Base-by-base conservation (phyloP, 2,888 invertebrate genomes). In the Vanessa cardui region DNA sequence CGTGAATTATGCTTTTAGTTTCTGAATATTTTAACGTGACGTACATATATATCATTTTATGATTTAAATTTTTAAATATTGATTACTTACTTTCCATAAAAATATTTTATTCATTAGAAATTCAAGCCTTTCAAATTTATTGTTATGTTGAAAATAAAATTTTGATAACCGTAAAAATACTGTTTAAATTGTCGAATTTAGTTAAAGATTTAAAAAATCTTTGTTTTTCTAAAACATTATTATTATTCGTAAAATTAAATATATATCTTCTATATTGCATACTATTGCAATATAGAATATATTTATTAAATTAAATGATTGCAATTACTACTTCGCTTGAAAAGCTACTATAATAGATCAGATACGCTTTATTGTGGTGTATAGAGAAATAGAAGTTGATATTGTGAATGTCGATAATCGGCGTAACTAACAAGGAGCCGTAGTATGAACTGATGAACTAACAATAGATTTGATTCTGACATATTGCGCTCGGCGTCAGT, bases 401-500 rank as follows among this genome's bases (percentile, higher is more conserved):
- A 39, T 21, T 58, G 21, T 46, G 20, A 60, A 54, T 16, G 62
- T 45, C 61, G 61, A 66, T 70, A 70, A 69, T 69, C 61, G 61
- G 49, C 60, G 45, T 62, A 62, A 54, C 46, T 70, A 72, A 70
- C 73, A 73, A 72, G 69, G 58, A 69, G 59, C 49, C 64, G 66
- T 68, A 71, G 64, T 61, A 69, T 73, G 74, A 68, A 69, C 71
- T 75, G 74, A 74, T 75, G 73, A 74, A 75, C 73, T 66, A 65
- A 71, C 73, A 73, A 73, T 75, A 73, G 71, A 69, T 72, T 74
- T 74, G 74, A 72, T 77, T 76, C 70, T 72, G 74, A 72, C 70
- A 68, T 71, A 66, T 71, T 66, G 69, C 72, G 71, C 68, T 64
- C 60, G 69, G 65, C 72, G 70, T 64, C 64, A 72, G 66, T 76